These are phyloP conservation scores for Zootermopsis nevadensis DNA, from an alignment of 2,888 invertebrate species.

Conservation along the genomic window DNA sequence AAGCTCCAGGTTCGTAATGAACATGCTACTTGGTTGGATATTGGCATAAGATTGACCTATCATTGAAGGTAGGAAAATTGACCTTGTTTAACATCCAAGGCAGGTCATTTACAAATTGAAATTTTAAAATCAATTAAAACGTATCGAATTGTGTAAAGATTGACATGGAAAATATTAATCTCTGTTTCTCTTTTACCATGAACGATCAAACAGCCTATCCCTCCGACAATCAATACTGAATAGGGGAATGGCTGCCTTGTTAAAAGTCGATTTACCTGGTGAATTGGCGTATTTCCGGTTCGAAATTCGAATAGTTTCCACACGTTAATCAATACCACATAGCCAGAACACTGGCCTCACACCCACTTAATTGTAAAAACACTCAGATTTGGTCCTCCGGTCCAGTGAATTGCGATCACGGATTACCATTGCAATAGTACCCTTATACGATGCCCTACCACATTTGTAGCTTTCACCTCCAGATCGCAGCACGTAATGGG, in stretches of 20 bases:
- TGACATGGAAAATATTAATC: not conserved
- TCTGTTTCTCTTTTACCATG: not conserved
- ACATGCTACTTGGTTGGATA: not conserved
- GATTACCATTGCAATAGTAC: slow-evolving; percentile 18
- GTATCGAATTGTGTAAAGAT: not conserved
- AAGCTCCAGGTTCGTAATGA: not conserved
- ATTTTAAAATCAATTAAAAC: not conserved
- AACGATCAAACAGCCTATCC: not conserved
- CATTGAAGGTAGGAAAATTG: not conserved
- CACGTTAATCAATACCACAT: slow-evolving; percentile 13
- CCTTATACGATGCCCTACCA: slow-evolving; percentile 10
- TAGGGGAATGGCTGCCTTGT: slow-evolving; percentile 19
- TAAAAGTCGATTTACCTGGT: slow-evolving; percentile 13
- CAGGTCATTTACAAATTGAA: not conserved
- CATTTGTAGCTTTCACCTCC: slow-evolving; percentile 26
- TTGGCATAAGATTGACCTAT: not conserved
- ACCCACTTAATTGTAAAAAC: not conserved
- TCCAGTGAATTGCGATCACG: slow-evolving; percentile 8
- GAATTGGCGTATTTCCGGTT: not conserved
- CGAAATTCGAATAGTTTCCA: not conserved
- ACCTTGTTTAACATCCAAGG: not conserved
- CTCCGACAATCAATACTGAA: slow-evolving; percentile 23
- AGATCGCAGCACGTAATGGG: slow-evolving; percentile 15
- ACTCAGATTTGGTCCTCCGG: not conserved
- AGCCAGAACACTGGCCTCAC: not conserved